Percentiles rank a stretch among this genome's conserved stretches.
These are phyloP conservation scores for Chirona hameri DNA, from an alignment of 2,888 invertebrate genomes.

Conservation along the genomic window DNA sequence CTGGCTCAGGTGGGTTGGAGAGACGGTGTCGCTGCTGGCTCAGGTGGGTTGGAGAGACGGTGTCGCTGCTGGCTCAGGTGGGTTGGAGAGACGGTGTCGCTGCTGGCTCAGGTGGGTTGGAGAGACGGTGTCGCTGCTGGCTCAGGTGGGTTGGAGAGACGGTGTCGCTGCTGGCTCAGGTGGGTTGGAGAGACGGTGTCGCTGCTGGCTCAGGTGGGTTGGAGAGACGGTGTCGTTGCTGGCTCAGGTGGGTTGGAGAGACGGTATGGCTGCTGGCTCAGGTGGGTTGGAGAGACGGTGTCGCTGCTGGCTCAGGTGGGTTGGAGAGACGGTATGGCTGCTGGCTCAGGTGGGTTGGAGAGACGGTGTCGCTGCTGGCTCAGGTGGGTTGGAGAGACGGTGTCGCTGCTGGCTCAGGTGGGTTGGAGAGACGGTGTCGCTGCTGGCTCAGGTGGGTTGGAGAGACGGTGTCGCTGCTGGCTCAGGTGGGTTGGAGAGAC, in stretches of 20 bases:
- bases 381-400: too few relatives aligned
- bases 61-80: not conserved
- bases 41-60: too few relatives aligned
- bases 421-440: too few relatives aligned
- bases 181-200: not conserved
- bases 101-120: too few relatives aligned
- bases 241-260: too few relatives aligned
- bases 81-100: too few relatives aligned
- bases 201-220: not conserved
- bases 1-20: not conserved
- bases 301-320: too few relatives aligned
- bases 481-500: not conserved
- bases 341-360: not conserved
- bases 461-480: not conserved
- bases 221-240: too few relatives aligned
- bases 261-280: not conserved
- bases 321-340: not conserved
- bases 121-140: not conserved
- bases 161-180: too few relatives aligned
- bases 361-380: too few relatives aligned
- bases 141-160: not conserved
- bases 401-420: not conserved
- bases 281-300: not conserved
- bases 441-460: too few relatives aligned
- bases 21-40: too few relatives aligned